phyloP scores from a whole-genome alignment of 2,113 vertebrate genomes.

The Phylloscopus trochilus region DNA sequence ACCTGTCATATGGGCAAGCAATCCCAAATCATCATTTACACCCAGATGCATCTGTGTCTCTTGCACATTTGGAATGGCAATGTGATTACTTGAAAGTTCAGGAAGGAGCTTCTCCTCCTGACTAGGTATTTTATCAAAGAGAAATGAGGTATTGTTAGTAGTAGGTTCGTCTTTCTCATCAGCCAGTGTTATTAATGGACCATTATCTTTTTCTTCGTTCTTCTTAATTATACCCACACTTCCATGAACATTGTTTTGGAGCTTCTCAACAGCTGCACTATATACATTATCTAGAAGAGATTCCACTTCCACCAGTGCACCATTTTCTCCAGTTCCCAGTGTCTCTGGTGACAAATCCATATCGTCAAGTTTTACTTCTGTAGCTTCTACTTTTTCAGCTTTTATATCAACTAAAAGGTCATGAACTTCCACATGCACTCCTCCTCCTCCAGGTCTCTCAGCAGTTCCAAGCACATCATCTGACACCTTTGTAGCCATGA shows the following conservation, averaged over 20 bases:
- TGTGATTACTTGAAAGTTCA: conserved; percentile 82
- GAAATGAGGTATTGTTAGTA: conserved; percentile 82
- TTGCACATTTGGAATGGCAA: conserved; percentile 79
- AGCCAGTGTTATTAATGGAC: conserved; percentile 93
- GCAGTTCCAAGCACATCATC: conserved; percentile 77
- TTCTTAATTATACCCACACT: conserved; percentile 84
- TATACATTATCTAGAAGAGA: conserved; percentile 94
- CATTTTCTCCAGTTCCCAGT: conserved; percentile 82
- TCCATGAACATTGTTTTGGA: conserved; percentile 85
- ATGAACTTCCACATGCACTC: conserved; percentile 94
- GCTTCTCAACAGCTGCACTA: conserved; percentile 95
- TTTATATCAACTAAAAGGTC: conserved; percentile 95
- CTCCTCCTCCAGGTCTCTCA: conserved; percentile 72
- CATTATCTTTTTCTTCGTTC: conserved; percentile 88
- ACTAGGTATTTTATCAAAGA: conserved; percentile 80
- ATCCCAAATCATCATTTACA: conserved; percentile 83
- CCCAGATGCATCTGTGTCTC: conserved; percentile 79
- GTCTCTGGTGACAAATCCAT: conserved; percentile 96
- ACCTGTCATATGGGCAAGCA: conserved; percentile 83
- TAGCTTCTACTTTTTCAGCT: conserved; percentile 98
- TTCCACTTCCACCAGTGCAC: conserved; percentile 88
- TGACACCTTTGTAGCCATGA: conserved; percentile 86
- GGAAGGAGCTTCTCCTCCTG: conserved; percentile 84
- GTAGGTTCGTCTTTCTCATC: conserved; percentile 95
- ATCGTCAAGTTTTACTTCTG: conserved; percentile 97